Evolutionary conservation across 2,888 invertebrate species (phyloP).

Genomic region (Brachypalpus laphriformis): DNA sequence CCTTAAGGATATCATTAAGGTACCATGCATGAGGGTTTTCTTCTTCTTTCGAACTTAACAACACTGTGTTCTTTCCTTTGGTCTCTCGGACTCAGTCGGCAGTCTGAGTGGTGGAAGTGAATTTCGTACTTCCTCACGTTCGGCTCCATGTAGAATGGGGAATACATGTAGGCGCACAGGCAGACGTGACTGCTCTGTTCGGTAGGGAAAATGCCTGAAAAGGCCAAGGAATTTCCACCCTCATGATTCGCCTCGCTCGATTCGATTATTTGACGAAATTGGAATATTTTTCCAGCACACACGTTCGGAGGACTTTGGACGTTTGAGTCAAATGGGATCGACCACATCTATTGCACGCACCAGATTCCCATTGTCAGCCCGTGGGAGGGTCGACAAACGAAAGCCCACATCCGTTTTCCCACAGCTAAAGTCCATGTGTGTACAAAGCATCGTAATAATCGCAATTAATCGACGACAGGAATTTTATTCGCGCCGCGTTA

Average conservation of each 20-base stretch:
- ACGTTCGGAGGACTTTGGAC: constrained; percentile 39
- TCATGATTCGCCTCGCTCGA: constrained; percentile 27
- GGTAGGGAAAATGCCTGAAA: constrained; percentile 52
- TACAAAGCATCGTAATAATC: constrained; percentile 38
- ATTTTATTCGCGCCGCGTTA: constrained; percentile 49
- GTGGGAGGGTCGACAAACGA: not conserved
- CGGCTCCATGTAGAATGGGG: constrained; percentile 31
- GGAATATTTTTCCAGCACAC: constrained; percentile 65
- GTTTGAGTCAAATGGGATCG: constrained; percentile 17
- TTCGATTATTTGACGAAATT: constrained; percentile 74
- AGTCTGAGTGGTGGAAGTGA: constrained; percentile 43
- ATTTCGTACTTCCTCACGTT: constrained; percentile 70
- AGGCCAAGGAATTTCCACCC: constrained; percentile 27
- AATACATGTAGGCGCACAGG: constrained; percentile 58
- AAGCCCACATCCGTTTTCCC: constrained; percentile 25
- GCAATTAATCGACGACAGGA: constrained; percentile 57
- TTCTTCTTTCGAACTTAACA: constrained; percentile 53
- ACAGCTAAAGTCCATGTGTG: not conserved
- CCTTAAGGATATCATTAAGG: constrained; percentile 74
- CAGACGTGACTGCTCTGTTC: constrained; percentile 63
- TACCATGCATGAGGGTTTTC: constrained; percentile 65
- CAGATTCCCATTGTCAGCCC: constrained; percentile 34
- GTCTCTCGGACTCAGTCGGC: not conserved
- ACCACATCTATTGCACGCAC: constrained; percentile 52
- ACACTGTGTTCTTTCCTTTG: constrained; percentile 24